Conservation (phyloP, 2,113 vertebrate species). For the Corythoichthys intestinalis region DNA sequence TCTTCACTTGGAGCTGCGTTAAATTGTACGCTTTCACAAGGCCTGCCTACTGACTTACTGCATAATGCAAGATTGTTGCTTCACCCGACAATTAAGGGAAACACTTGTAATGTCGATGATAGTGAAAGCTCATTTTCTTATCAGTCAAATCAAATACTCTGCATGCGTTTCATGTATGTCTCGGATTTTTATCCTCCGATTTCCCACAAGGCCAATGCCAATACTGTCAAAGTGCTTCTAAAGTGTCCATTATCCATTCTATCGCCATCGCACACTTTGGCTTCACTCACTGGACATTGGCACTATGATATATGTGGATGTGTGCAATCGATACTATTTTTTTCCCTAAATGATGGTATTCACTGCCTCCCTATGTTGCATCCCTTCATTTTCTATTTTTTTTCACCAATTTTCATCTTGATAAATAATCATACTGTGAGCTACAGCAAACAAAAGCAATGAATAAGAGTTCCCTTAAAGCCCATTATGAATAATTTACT, state of each 20-base stretch:
- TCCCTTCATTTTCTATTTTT: conserved; percentile 21
- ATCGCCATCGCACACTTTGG: conserved; percentile 31
- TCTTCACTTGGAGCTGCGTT: neutral
- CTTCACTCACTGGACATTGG: conserved; percentile 35
- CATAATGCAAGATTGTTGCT: too few relatives aligned
- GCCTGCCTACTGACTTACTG: too few relatives aligned
- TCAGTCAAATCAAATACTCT: too few relatives aligned
- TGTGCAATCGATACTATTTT: conserved; percentile 51
- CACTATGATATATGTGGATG: conserved; percentile 34
- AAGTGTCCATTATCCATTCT: conserved; percentile 11
- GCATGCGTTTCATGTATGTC: too few relatives aligned
- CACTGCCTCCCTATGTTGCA: conserved; percentile 16
- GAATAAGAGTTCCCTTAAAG: conserved; percentile 41
- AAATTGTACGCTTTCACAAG: too few relatives aligned
- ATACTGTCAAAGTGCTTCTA: neutral
- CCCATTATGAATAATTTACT: conserved; percentile 44
- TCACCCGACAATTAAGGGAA: too few relatives aligned
- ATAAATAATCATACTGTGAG: conserved; percentile 42
- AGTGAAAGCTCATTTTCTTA: too few relatives aligned
- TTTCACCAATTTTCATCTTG: conserved; percentile 27
- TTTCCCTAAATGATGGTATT: conserved; percentile 56
- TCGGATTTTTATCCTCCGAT: neutral
- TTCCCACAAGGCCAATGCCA: neutral
- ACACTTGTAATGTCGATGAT: too few relatives aligned
- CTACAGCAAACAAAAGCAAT: conserved; percentile 13